These are phyloP conservation scores for Cybosia mesomella DNA, from an alignment of 2,888 invertebrate species.

Conservation along the genomic window DNA sequence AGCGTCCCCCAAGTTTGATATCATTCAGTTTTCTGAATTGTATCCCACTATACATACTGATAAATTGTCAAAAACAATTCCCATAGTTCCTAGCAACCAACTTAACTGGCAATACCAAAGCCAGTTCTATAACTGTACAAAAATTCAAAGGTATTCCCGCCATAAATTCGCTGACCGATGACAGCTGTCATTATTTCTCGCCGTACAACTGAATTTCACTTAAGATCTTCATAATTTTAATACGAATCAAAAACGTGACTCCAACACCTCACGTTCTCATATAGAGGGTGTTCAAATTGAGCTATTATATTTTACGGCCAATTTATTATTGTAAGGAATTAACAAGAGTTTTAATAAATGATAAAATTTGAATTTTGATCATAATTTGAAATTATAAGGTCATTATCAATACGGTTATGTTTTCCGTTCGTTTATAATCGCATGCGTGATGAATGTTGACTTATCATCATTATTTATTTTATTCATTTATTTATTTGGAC, in stretches of 20 bases:
- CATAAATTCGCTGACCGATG: slow-evolving; percentile 61
- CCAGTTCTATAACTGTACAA: slow-evolving; percentile 25
- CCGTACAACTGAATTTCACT: slow-evolving; percentile 56
- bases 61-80: neutral
- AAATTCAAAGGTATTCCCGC: slow-evolving; percentile 46
- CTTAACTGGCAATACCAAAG: slow-evolving; percentile 8
- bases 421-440: slow-evolving; percentile 15
- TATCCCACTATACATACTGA: neutral
- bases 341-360: slow-evolving; percentile 19
- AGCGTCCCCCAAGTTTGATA: too few relatives aligned
- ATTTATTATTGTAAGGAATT: slow-evolving; percentile 19
- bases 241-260: slow-evolving; percentile 80
- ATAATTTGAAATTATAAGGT: slow-evolving; percentile 12
- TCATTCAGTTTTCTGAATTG: too few relatives aligned
- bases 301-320: slow-evolving; percentile 28
- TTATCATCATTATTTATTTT: too few relatives aligned
- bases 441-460: slow-evolving; percentile 20
- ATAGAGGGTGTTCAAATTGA: slow-evolving; percentile 55
- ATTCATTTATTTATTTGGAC: too few relatives aligned
- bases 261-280: slow-evolving; percentile 67
- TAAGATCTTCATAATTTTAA: slow-evolving; percentile 80
- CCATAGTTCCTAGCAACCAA: slow-evolving; percentile 15
- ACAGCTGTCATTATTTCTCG: slow-evolving; percentile 60
- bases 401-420: slow-evolving; percentile 6
- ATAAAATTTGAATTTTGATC: slow-evolving; percentile 16